Percentiles rank a stretch among this genome's conserved stretches.
Conservation (phyloP, 2,113 vertebrate species). For the Rhinolophus ferrumequinum region DNA sequence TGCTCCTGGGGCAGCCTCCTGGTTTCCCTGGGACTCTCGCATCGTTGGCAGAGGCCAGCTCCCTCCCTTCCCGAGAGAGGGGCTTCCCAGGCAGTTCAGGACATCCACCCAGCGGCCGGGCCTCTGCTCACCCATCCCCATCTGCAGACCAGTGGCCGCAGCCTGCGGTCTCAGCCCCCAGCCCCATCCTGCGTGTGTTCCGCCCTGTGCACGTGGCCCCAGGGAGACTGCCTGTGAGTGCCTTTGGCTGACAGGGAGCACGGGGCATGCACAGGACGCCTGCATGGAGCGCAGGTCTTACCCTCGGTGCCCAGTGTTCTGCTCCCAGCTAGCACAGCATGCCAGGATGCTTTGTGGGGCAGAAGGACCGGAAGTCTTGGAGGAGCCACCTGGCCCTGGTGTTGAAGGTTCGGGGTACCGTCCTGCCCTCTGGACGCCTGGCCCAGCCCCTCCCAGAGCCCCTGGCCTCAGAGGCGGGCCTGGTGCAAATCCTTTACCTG, state of each 20-base stretch:
- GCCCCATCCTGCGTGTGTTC: fast-evolving
- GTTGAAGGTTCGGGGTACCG: not conserved
- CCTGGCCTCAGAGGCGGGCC: not conserved
- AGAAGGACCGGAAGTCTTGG: fast-evolving
- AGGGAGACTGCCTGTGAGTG: not conserved
- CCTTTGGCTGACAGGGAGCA: not conserved
- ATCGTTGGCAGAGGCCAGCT: not conserved
- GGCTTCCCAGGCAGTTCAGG: not conserved
- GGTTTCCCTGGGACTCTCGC: not conserved
- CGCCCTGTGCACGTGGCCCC: too few species aligned
- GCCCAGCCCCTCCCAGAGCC: not conserved
- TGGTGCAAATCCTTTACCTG: fast-evolving
- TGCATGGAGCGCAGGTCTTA: fast-evolving
- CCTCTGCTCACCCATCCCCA: not conserved
- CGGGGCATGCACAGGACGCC: too few species aligned
- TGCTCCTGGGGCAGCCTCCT: not conserved
- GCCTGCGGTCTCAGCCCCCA: not conserved
- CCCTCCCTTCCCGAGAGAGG: not conserved
- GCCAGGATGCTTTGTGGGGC: not conserved
- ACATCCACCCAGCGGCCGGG: fast-evolving
- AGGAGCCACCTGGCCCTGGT: not conserved
- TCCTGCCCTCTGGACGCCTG: not conserved
- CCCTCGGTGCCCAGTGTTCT: too few species aligned
- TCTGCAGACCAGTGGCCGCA: fast-evolving
- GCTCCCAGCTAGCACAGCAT: not conserved